Conservation (phyloP, 2,113 vertebrate species). For the Mandrillus leucophaeus region DNA sequence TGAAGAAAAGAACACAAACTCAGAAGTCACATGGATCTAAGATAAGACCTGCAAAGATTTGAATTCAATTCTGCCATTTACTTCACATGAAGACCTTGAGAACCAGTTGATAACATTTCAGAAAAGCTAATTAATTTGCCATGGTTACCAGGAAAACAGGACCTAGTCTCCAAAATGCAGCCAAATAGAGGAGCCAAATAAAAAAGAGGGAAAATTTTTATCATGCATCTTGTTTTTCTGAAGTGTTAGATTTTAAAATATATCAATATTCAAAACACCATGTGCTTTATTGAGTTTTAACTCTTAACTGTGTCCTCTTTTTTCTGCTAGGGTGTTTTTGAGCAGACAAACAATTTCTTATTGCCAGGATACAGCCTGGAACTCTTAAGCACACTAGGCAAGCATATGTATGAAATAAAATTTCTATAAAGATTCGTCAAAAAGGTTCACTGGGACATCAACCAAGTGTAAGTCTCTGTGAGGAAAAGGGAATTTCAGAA, state of each 20-base stretch:
- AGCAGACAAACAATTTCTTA: background rate
- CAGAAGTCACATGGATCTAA: background rate
- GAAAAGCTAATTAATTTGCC: conserved; percentile 59
- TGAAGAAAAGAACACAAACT: background rate
- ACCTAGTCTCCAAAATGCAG: conserved; percentile 27
- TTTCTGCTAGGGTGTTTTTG: background rate
- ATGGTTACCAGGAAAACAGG: conserved; percentile 51
- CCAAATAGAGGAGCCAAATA: conserved; percentile 10
- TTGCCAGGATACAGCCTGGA: background rate
- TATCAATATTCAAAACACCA: conserved; percentile 16
- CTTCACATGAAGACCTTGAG: conserved; percentile 32
- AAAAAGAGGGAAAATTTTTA: background rate
- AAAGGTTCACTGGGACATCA: background rate
- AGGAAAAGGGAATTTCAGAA: conserved; percentile 45
- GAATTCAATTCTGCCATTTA: background rate
- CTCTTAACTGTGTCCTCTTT: background rate
- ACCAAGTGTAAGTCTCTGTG: background rate
- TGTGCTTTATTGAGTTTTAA: background rate
- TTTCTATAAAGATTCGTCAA: background rate
- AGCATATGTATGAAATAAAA: background rate
- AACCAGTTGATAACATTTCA: conserved; percentile 13
- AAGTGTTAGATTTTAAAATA: conserved; percentile 51
- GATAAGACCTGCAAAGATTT: background rate
- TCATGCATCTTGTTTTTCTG: conserved; percentile 19
- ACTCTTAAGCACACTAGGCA: background rate